Percentiles rank a stretch among this genome's conserved stretches.
These are phyloP conservation scores for Lepeophtheirus nordmannii DNA, from an alignment of 2,888 invertebrate genomes.

Conservation along the genomic window DNA sequence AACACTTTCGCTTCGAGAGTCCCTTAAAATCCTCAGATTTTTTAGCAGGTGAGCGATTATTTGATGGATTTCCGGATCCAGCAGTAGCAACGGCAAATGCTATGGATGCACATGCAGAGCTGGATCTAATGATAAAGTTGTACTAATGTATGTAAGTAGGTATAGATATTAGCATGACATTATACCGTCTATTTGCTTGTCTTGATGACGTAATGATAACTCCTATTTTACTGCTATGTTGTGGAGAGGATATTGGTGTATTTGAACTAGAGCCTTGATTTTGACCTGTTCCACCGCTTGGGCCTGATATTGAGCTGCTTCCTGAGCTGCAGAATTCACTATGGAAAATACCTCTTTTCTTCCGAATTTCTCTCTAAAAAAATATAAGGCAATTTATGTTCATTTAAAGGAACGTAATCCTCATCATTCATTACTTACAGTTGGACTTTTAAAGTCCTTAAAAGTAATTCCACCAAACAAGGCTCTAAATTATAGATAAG, in stretches of 20 bases:
- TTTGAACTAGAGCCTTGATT: not conserved
- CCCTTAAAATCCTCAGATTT: conserved; percentile 24
- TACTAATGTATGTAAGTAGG: not conserved
- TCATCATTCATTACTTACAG: conserved; percentile 1
- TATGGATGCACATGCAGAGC: conserved; percentile 67
- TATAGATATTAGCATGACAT: too few relatives aligned
- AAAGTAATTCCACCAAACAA: conserved; percentile 19
- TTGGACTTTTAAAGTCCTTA: conserved; percentile 24
- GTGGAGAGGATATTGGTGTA: conserved; percentile 21
- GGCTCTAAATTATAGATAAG: not conserved
- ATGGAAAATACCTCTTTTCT: conserved; percentile 22
- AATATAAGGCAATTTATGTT: not conserved
- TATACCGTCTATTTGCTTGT: conserved; percentile 69
- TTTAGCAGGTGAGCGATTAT: conserved; percentile 37
- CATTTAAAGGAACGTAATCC: not conserved
- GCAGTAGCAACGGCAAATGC: conserved; percentile 84
- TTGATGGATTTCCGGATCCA: conserved; percentile 64
- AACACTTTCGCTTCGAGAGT: conserved; percentile 44
- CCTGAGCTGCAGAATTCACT: not conserved
- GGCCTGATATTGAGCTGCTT: not conserved
- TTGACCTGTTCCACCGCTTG: not conserved
- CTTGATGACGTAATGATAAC: conserved; percentile 79
- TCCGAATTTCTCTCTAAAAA: conserved; percentile 17
- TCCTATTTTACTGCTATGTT: conserved; percentile 42
- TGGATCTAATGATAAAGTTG: conserved; percentile 44